Percentiles rank a stretch among this genome's conserved stretches.
Conservation (phyloP, 2,888 invertebrate genomes). For the Macaria notata region DNA sequence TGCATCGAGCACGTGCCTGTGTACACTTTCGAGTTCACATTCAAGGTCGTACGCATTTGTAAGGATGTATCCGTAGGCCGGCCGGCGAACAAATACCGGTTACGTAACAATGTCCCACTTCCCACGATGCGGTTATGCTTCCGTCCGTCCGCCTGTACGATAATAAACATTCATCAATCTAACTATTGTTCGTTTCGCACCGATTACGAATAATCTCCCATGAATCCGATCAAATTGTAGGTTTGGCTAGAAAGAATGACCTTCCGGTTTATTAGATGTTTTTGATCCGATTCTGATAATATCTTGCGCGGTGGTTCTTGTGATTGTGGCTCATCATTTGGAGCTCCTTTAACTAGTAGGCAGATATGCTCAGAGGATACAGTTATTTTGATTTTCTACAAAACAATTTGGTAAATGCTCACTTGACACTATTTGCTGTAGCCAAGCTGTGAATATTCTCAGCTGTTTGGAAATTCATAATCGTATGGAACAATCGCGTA, state of each 20-base stretch:
- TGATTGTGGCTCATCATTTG: too few relatives aligned
- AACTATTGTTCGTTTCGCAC: slow-evolving; percentile 15
- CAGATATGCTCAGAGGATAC: too few relatives aligned
- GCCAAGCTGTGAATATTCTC: slow-evolving; percentile 26
- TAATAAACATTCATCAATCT: slow-evolving; percentile 52
- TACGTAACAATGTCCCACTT: slow-evolving; percentile 78
- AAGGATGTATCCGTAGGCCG: slow-evolving; percentile 79
- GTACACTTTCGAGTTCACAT: slow-evolving; percentile 81
- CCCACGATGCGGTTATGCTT: slow-evolving; percentile 70
- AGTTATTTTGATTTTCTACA: too few relatives aligned
- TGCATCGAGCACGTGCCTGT: slow-evolving; percentile 79
- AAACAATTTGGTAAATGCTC: too few relatives aligned
- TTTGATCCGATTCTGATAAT: too few relatives aligned
- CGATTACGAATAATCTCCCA: slow-evolving; percentile 12
- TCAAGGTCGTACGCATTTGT: slow-evolving; percentile 82
- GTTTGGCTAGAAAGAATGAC: too few relatives aligned
- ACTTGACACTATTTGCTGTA: not conserved
- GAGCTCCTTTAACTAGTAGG: too few relatives aligned
- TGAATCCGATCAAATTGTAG: not conserved
- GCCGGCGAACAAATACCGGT: slow-evolving; percentile 77
- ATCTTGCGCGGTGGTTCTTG: too few relatives aligned
- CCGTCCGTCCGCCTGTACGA: slow-evolving; percentile 50
- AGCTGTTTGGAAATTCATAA: slow-evolving; percentile 41
- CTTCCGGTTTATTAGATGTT: too few relatives aligned
- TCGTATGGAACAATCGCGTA: slow-evolving; percentile 32